Base-by-base conservation (phyloP, 2,888 invertebrate genomes). In the Scaptomyza tumidula region DNA sequence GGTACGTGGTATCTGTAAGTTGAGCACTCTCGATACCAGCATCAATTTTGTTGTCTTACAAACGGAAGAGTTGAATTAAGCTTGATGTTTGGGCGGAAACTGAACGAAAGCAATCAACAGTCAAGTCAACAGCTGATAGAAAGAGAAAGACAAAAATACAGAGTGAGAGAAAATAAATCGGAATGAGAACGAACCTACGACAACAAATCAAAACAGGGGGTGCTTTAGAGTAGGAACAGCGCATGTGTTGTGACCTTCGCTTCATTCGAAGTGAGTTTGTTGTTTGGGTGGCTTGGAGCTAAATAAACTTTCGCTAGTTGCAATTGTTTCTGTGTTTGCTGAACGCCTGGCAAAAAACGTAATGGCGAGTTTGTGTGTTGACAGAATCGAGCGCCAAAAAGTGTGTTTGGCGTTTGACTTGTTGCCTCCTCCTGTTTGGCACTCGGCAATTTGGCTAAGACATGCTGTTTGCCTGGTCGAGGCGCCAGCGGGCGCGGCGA, bases 361-460 rank as follows among this genome's bases (percentile, higher is more conserved):
- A 85, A 88, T 89, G 87, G 89, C 89, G 89, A 89, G 87, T 88
- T 89, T 88, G 87, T 88, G 89, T 88, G 87, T 84, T 82, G 80
- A 74, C 78, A 63, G 73, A 60, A 69, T 71, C 71, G 78, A 71
- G 80, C 86, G 85, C 85, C 85, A 85, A 88, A 88, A 88, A 75
- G 68, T 31, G 41, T 48, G 41, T 33, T 33, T 44, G 16, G 19
- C 43, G 27, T 9, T 37, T 14, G 27, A 52, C 52, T 52, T 52
- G 52, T 52, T 52, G 52, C 52, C 54, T 24, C 52, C 54, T 24
- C 3, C 24, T 35, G 65, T 45, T 45, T 29, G n/a, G 35, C n/a
- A 14, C 35, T 19, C 13, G 31, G 10, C 54, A 37, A n/a, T 45
- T 45, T 50, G 56, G 58, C 70, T 53, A 52, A 41, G 39, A 49